Base-by-base conservation (phyloP, 2,113 vertebrate species). In the Aythya baeri region DNA sequence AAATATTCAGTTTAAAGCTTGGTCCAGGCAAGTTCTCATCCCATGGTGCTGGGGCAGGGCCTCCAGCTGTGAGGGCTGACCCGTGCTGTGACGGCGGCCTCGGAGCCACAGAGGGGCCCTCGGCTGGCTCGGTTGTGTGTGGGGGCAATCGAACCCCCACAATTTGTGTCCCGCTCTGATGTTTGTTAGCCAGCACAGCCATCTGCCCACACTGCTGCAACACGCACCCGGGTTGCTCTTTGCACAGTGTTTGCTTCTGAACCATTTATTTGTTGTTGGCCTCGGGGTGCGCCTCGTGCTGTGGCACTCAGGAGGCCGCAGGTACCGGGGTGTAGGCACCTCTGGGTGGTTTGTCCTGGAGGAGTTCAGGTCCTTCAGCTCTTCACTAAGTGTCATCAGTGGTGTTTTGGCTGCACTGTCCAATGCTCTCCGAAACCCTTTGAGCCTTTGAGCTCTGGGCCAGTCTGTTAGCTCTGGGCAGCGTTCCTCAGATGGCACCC, bases 151-250 rank as follows among this genome's bases (percentile, higher is more conserved):
- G 11, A 26, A 43, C 1, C 21, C 26, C 25, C 1, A 1, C 6
- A 6, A 2, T 15, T 11, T 5, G 8, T 5, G 16, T 36, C 81
- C 59, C 29, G 14, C 36, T 52, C 57, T 17, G 38, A 6, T 32
- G 68, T 34, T 31, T 5, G 8, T 22, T 9, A 22, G 41, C 73
- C 81, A 4, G 0, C n/a, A 4, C 31, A 7, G n/a, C 14, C 34
- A 32, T 52, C 81, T 31, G 4, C 50, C 43, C 43, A 16, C 4
- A 1, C 43, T 0, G 0, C 1, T 11, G 31, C 57, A 7, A 9
- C 46, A 31, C 1, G 34, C 25, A 17, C 44, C 18, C 6, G 36
- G 67, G 44, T 4, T 73, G 66, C 2, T 1, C 7, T 70, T 70
- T 57, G 9, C 32, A 22, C 6, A 2, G 0, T 22, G 22, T n/a